Evolutionary conservation across 2,888 invertebrate species (phyloP).

Genomic region (Clanis bilineata): DNA sequence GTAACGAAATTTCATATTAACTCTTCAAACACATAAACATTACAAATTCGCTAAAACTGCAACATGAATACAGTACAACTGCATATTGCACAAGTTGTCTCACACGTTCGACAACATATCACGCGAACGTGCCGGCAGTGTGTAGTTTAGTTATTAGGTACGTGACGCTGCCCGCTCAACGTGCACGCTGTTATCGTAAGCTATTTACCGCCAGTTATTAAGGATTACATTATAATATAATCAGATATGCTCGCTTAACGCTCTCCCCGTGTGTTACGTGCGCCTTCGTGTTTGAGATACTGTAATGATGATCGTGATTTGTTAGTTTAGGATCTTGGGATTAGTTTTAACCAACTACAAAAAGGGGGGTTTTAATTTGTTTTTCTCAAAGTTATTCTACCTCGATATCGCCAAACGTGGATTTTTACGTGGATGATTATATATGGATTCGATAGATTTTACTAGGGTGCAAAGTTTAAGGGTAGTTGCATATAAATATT

Average conservation of each 20-base stretch:
- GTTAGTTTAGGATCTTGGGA: neutral
- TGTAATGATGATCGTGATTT: conserved; percentile 27
- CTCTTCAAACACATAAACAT: neutral
- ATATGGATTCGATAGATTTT: too few species aligned
- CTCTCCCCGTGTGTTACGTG: conserved; percentile 30
- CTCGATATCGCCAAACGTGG: too few species aligned
- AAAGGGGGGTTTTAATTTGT: too few species aligned
- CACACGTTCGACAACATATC: neutral
- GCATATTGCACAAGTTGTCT: conserved; percentile 18
- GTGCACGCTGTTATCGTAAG: conserved; percentile 44
- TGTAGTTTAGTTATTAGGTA: conserved; percentile 47
- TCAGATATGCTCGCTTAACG: conserved; percentile 47
- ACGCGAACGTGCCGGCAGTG: conserved; percentile 27
- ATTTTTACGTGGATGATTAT: too few species aligned
- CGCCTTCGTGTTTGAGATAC: conserved; percentile 18
- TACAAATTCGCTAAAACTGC: neutral
- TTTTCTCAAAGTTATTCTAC: too few species aligned
- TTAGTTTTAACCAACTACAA: neutral
- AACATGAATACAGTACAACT: conserved; percentile 7
- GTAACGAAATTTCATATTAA: too few species aligned
- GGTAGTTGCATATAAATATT: too few species aligned
- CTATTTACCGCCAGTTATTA: conserved; percentile 56
- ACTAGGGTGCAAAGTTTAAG: too few species aligned
- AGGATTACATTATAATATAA: conserved; percentile 58
- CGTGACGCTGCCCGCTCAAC: conserved; percentile 42